phyloP scores from a whole-genome alignment of 1,140 invertebrate species.

The Halesus radiatus region DNA sequence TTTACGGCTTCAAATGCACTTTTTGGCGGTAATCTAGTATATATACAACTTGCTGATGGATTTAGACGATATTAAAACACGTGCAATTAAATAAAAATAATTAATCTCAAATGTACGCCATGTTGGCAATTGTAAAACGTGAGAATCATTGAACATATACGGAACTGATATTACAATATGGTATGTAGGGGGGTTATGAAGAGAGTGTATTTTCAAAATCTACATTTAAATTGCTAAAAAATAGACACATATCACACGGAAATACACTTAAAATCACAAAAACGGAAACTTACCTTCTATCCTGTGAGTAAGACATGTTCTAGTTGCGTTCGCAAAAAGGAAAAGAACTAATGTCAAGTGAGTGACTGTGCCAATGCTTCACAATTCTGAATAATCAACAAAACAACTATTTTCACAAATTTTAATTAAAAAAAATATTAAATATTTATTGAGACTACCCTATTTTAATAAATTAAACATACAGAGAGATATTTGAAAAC shows the following conservation, averaged over 20 bases:
- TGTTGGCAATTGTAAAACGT: slow-evolving; percentile 77
- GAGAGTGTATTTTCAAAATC: slow-evolving; percentile 8
- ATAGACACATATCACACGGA: slow-evolving; percentile 9
- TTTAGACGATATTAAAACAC: slow-evolving; percentile 61
- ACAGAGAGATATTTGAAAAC: background rate
- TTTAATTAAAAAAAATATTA: too few relatives aligned
- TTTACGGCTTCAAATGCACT: background rate
- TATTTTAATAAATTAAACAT: too few relatives aligned
- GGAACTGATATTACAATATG: slow-evolving; percentile 11
- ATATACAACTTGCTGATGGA: background rate
- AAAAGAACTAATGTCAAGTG: slow-evolving; percentile 75
- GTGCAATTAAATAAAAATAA: slow-evolving; percentile 59
- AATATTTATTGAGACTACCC: too few relatives aligned
- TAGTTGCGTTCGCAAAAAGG: slow-evolving; percentile 77
- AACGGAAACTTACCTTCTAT: slow-evolving; percentile 79
- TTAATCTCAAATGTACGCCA: slow-evolving; percentile 73
- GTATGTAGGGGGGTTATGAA: background rate
- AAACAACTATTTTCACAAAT: too few relatives aligned
- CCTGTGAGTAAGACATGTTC: slow-evolving; percentile 82
- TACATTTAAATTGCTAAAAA: background rate
- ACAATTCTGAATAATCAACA: slow-evolving; percentile 14
- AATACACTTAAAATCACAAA: slow-evolving; percentile 39
- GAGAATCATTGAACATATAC: slow-evolving; percentile 56
- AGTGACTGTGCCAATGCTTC: slow-evolving; percentile 24
- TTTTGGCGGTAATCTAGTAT: background rate